Percentiles rank a stretch among this genome's conserved stretches.
phyloP scores from a whole-genome alignment of 2,888 invertebrate species.

The Mellilla xanthometata region DNA sequence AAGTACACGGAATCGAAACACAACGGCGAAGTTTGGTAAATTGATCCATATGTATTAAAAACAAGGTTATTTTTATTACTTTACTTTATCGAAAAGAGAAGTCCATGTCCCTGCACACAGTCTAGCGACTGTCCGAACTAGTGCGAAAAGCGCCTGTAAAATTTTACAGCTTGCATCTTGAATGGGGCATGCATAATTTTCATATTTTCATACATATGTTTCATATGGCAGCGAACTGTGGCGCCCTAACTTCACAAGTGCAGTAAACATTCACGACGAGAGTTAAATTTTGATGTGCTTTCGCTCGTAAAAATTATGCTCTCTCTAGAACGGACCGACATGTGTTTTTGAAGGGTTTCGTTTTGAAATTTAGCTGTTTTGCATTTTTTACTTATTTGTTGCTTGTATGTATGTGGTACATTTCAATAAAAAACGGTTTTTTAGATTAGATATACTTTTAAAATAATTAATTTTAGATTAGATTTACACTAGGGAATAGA shows the following conservation, averaged over 20 bases:
- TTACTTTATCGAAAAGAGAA: not conserved
- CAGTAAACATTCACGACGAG: conserved; percentile 9
- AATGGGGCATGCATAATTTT: conserved; percentile 28
- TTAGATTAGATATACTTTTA: no score
- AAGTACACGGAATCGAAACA: no score
- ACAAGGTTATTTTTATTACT: no score
- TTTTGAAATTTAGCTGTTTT: conserved; percentile 1
- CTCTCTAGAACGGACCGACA: conserved; percentile 6
- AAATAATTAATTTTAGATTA: no score
- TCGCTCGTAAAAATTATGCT: conserved; percentile 11
- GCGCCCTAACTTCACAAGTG: conserved; percentile 10
- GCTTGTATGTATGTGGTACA: no score
- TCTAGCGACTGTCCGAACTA: conserved; percentile 1
- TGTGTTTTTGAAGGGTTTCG: conserved; percentile 1
- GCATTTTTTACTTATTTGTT: no score
- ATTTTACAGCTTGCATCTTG: conserved; percentile 31
- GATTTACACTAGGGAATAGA: no score
- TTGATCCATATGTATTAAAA: no score
- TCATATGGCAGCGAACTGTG: no score
- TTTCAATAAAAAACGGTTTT: no score
- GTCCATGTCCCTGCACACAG: conserved; percentile 1
- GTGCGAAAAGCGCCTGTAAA: conserved; percentile 27
- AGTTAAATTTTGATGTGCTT: conserved; percentile 13
- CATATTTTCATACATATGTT: conserved; percentile 26
- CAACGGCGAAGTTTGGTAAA: no score